A percentile compares a stretch with the other conserved stretches of the same genome.
Evolutionary conservation across 2,888 invertebrate species (phyloP).

Genomic region (Seira sanloemensis): DNA sequence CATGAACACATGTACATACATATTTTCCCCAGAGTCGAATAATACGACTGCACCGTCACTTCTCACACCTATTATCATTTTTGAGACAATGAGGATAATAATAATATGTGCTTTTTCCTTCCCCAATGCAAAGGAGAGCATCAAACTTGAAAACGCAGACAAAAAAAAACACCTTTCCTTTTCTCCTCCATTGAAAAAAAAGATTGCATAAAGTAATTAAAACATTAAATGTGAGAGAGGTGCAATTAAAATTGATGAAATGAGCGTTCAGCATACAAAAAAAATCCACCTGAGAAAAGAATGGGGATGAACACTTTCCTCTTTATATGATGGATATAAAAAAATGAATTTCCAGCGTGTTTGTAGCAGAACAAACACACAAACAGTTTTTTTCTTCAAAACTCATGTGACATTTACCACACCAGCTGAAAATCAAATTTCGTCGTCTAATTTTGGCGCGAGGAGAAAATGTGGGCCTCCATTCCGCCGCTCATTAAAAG

Average conservation of each 20-base stretch:
- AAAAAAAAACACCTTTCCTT: too few relatives aligned
- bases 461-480: not conserved
- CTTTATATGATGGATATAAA: too few relatives aligned
- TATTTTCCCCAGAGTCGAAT: too few relatives aligned
- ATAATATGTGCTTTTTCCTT: not conserved
- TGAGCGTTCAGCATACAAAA: slow-evolving; percentile 22
- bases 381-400: too few relatives aligned
- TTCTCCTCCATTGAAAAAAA: not conserved
- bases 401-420: too few relatives aligned
- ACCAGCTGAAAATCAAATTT: not conserved
- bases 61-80: slow-evolving; percentile 18
- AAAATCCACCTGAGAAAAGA: not conserved
- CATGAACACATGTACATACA: too few relatives aligned
- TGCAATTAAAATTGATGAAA: slow-evolving; percentile 61
- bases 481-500: slow-evolving; percentile 26
- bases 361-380: too few relatives aligned
- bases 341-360: not conserved
- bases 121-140: not conserved
- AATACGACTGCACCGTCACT: slow-evolving; percentile 35
- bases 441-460: not conserved
- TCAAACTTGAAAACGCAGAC: not conserved
- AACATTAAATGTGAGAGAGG: slow-evolving; percentile 23
- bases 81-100: slow-evolving; percentile 12
- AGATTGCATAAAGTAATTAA: slow-evolving; percentile 44
- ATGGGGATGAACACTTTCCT: too few relatives aligned